Evolutionary conservation across 2,888 invertebrate species (phyloP).

Genomic region (Sphaerophoria rueppellii): DNA sequence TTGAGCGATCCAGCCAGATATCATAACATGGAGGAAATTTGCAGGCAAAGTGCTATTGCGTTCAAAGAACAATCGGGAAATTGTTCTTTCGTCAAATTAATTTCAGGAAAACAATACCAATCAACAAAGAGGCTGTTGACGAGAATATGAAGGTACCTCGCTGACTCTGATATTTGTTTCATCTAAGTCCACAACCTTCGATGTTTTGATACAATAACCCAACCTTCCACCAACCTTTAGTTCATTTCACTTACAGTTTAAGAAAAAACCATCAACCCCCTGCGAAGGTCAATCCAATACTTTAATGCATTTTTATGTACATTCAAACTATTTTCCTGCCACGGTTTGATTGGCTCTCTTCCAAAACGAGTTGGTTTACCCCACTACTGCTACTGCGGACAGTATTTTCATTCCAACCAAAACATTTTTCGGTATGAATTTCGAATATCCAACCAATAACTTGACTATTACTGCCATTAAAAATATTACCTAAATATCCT

Average conservation of each 20-base stretch:
- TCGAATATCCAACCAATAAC: conserved; percentile 28
- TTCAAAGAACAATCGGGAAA: too few species aligned
- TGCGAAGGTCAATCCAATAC: background rate
- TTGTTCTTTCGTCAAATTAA: too few species aligned
- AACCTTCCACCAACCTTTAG: too few species aligned
- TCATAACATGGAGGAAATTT: too few species aligned
- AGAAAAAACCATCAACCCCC: background rate
- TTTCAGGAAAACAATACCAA: too few species aligned
- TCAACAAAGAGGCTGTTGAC: too few species aligned
- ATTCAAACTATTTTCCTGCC: background rate
- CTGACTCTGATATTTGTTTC: too few species aligned
- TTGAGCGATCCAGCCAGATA: too few species aligned
- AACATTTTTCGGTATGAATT: conserved; percentile 11
- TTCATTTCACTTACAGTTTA: background rate
- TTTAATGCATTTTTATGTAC: background rate
- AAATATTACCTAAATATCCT: conserved; percentile 25
- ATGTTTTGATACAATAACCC: too few species aligned
- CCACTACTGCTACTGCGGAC: background rate
- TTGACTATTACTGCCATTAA: conserved; percentile 37
- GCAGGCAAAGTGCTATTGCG: too few species aligned
- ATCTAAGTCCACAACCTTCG: too few species aligned
- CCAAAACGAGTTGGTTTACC: background rate
- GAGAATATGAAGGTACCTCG: too few species aligned
- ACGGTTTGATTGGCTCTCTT: background rate
- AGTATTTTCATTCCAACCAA: conserved; percentile 5